phyloP scores from a whole-genome alignment of 1,140 invertebrate genomes.

The Lepidurus couesii region DNA sequence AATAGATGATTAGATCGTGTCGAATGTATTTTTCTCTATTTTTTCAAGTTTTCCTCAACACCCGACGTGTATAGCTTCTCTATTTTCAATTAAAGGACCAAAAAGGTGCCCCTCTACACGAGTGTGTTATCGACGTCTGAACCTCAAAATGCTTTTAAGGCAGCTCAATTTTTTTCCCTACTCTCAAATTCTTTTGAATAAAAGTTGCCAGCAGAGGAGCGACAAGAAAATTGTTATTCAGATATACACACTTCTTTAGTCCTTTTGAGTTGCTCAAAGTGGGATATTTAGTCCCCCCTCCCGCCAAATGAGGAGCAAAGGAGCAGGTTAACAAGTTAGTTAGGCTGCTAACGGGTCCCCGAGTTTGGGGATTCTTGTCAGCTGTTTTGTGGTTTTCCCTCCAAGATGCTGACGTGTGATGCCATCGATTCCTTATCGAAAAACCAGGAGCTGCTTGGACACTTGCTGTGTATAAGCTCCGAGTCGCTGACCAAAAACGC shows the following conservation, averaged over 20 bases:
- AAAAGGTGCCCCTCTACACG: neutral
- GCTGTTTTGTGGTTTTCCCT: slow-evolving; percentile 11
- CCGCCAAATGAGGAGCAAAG: no score
- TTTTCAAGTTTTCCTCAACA: neutral
- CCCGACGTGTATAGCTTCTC: neutral
- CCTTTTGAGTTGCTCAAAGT: neutral
- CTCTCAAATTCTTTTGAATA: neutral
- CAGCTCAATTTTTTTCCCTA: neutral
- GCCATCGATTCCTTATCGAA: slow-evolving; percentile 9
- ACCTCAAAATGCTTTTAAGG: slow-evolving; percentile 19
- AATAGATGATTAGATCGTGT: neutral
- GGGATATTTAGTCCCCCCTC: neutral
- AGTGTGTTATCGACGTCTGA: neutral
- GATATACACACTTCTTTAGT: neutral
- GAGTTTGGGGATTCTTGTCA: slow-evolving; percentile 7
- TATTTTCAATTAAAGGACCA: neutral
- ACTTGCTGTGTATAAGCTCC: neutral
- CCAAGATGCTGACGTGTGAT: slow-evolving; percentile 9
- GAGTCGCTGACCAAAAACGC: neutral
- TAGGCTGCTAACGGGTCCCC: neutral
- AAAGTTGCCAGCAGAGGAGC: neutral
- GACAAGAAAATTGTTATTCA: neutral
- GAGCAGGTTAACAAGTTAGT: neutral
- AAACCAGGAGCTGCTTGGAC: neutral
- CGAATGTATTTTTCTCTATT: neutral